A percentile compares a stretch with the other conserved stretches of the same genome.
phyloP scores from a whole-genome alignment of 2,113 vertebrate genomes.

The Rhinoderma darwinii region DNA sequence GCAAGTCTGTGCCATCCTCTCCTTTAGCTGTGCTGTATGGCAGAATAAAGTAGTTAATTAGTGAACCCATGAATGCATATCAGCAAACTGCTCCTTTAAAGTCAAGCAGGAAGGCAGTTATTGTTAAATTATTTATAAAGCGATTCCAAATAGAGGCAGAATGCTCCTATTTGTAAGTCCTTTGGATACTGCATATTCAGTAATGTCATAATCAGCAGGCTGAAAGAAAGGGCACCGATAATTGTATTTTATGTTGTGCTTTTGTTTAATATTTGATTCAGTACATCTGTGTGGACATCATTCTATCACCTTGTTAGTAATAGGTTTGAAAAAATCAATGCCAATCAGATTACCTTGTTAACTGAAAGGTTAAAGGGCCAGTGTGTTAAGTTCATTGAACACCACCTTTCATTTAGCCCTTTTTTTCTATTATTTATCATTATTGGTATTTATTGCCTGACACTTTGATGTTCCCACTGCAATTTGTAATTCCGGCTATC shows the following conservation, averaged over 20 bases:
- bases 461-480: slow-evolving; percentile 54
- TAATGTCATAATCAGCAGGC: slow-evolving; percentile 86
- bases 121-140: slow-evolving; percentile 59
- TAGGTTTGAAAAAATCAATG: slow-evolving; percentile 91
- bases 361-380: slow-evolving; percentile 86
- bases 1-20: slow-evolving; percentile 46
- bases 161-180: slow-evolving; percentile 53
- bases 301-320: slow-evolving; percentile 89
- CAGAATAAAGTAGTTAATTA: slow-evolving; percentile 58
- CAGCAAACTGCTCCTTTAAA: slow-evolving; percentile 59
- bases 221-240: slow-evolving; percentile 82
- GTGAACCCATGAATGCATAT: slow-evolving; percentile 57
- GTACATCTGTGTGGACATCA: slow-evolving; percentile 86
- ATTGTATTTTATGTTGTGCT: slow-evolving; percentile 87
- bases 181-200: slow-evolving; percentile 77
- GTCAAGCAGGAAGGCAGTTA: slow-evolving; percentile 46
- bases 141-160: slow-evolving; percentile 49
- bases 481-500: slow-evolving; percentile 51
- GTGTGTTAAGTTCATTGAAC: slow-evolving; percentile 84
- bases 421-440: slow-evolving; percentile 82
- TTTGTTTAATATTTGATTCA: slow-evolving; percentile 86
- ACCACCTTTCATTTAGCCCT: slow-evolving; percentile 85
- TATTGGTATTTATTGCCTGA: slow-evolving; percentile 77
- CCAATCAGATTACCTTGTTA: slow-evolving; percentile 93
- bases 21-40: slow-evolving; percentile 47